phyloP scores from a whole-genome alignment of 2,113 vertebrate genomes.

The Morone chrysops region DNA sequence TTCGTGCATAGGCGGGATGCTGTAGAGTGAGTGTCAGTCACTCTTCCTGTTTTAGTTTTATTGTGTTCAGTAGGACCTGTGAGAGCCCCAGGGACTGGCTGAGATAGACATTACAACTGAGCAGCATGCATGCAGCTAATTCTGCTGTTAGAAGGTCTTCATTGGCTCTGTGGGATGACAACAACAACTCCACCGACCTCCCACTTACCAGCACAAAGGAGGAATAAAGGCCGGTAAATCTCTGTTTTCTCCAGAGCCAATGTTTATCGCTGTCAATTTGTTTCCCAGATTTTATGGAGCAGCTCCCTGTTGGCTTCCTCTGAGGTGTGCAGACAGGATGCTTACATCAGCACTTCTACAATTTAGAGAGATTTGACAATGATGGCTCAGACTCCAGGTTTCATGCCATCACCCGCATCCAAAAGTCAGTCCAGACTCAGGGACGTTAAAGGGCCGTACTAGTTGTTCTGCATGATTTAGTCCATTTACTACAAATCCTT shows the following conservation, averaged over 20 bases:
- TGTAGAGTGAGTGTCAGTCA: background rate
- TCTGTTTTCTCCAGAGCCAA: slow-evolving; percentile 2
- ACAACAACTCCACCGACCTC: slow-evolving; percentile 19
- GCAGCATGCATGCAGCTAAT: slow-evolving; percentile 11
- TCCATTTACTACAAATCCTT: background rate
- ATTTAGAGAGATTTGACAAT: slow-evolving; percentile 15
- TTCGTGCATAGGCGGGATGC: background rate
- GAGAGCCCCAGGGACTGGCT: slow-evolving; percentile 2
- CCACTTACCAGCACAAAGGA: slow-evolving; percentile 25
- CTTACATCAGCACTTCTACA: slow-evolving; percentile 31
- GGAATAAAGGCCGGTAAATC: slow-evolving; percentile 36
- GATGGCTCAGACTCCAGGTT: slow-evolving; percentile 2
- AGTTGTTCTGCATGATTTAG: background rate
- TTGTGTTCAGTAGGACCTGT: slow-evolving; percentile 20
- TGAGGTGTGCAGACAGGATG: background rate
- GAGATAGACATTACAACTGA: background rate
- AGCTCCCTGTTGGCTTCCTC: slow-evolving; percentile 19
- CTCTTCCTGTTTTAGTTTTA: slow-evolving; percentile 15
- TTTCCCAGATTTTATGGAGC: slow-evolving; percentile 33
- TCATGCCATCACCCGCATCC: background rate
- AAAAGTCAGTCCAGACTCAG: background rate
- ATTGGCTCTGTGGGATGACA: slow-evolving; percentile 25
- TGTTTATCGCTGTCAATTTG: slow-evolving; percentile 36
- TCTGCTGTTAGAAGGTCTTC: slow-evolving; percentile 26
- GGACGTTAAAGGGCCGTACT: background rate